Percentiles rank a stretch among this genome's conserved stretches.
Conservation (phyloP, 2,888 invertebrate species). For the Archips xylosteana region DNA sequence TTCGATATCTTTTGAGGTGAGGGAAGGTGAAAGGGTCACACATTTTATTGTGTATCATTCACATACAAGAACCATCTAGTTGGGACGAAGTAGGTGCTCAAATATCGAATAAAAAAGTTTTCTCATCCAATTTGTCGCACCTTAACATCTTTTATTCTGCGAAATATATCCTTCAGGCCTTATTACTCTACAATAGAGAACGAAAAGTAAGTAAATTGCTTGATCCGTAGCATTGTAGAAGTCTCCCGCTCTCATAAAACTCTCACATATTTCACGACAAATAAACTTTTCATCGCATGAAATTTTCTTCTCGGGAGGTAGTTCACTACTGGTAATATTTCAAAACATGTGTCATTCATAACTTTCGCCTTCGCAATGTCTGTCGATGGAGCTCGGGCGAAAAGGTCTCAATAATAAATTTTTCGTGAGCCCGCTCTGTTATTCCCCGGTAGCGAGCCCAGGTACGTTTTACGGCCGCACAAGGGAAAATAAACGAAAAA, state of each 20-base stretch:
- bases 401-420: slow-evolving; percentile 86
- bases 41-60: slow-evolving; percentile 21
- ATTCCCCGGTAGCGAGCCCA: slow-evolving; percentile 81
- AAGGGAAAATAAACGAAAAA: slow-evolving; percentile 85
- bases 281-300: slow-evolving; percentile 84
- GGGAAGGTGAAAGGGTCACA: slow-evolving; percentile 5
- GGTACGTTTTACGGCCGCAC: slow-evolving; percentile 84
- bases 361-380: slow-evolving; percentile 85
- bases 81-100: slow-evolving; percentile 38
- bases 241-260: slow-evolving; percentile 79
- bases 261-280: slow-evolving; percentile 85
- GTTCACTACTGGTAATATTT: slow-evolving; percentile 85
- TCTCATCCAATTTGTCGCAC: slow-evolving; percentile 80
- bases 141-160: slow-evolving; percentile 74
- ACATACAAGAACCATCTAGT: slow-evolving; percentile 34
- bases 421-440: slow-evolving; percentile 82
- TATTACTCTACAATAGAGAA: slow-evolving; percentile 72
- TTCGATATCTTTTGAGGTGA: background rate
- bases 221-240: slow-evolving; percentile 81
- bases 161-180: slow-evolving; percentile 67
- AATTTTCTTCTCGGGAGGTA: slow-evolving; percentile 78
- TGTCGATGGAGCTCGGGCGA: slow-evolving; percentile 83
- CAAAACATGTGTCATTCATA: slow-evolving; percentile 86
- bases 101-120: slow-evolving; percentile 66
- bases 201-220: slow-evolving; percentile 76